Percentiles rank a stretch among this genome's conserved stretches.
These are phyloP conservation scores for Luidia sarsii DNA, from an alignment of 53 echinoderm and acorn worm genomes.

Conservation along the genomic window DNA sequence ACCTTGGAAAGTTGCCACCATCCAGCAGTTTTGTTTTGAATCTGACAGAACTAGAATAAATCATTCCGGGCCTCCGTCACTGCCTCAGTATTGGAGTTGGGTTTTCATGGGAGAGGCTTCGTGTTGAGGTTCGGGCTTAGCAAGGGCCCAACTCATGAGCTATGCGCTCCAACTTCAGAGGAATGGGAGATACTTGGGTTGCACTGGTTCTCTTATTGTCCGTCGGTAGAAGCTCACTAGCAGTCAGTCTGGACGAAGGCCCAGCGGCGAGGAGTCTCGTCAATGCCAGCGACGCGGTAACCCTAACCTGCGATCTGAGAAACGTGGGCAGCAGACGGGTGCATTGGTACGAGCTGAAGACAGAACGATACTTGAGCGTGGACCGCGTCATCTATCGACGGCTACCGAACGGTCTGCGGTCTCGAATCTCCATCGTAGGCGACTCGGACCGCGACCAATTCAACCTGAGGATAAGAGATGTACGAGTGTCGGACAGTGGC, in stretches of 20 bases:
- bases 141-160: not conserved
- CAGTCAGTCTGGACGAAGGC: constrained; percentile 8
- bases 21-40: no score
- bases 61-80: no score
- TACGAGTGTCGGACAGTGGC: constrained; percentile 1
- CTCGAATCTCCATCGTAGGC: constrained; percentile 7
- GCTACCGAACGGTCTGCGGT: not conserved
- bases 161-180: not conserved
- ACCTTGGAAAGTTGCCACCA: not conserved
- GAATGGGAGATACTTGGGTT: not conserved
- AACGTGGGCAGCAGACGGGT: not conserved
- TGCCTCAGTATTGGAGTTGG: no score
- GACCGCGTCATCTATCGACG: not conserved
- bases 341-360: not conserved
- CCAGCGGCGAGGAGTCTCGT: not conserved
- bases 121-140: no score
- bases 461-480: not conserved
- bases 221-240: not conserved
- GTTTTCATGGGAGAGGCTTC: no score
- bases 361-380: not conserved
- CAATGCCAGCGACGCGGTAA: not conserved
- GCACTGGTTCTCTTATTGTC: not conserved
- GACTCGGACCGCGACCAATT: not conserved
- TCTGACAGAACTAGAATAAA: no score
- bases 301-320: not conserved